Evolutionary conservation across 2,888 invertebrate species (phyloP).

Genomic region (Mythimna impura): DNA sequence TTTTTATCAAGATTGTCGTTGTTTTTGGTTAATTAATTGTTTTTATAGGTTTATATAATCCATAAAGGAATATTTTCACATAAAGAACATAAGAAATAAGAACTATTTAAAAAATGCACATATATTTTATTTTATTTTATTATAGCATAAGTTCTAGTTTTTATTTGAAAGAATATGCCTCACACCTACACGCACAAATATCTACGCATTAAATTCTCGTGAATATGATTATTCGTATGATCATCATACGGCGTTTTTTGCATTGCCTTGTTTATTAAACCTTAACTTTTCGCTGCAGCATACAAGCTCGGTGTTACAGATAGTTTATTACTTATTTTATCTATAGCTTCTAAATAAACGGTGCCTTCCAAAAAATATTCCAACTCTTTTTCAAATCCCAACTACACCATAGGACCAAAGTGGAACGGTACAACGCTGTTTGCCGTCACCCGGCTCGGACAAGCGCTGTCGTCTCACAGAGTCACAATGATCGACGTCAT

Average conservation of each 20-base stretch:
- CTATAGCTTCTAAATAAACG: background rate
- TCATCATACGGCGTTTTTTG: too few species aligned
- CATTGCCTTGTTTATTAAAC: too few species aligned
- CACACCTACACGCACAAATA: background rate
- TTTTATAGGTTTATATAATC: conserved; percentile 29
- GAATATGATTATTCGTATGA: background rate
- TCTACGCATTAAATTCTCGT: background rate
- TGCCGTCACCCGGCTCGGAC: conserved; percentile 81
- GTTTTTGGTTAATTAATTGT: background rate
- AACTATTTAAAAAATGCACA: conserved; percentile 28
- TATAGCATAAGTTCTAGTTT: background rate
- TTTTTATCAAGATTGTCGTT: conserved; percentile 9
- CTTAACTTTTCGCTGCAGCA: too few species aligned
- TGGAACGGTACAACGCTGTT: conserved; percentile 75
- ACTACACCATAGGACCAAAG: conserved; percentile 53
- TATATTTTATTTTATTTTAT: conserved; percentile 26
- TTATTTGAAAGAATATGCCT: background rate
- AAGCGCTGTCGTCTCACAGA: conserved; percentile 86
- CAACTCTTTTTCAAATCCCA: background rate
- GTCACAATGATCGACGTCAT: conserved; percentile 86
- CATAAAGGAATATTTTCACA: background rate
- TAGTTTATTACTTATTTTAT: too few species aligned
- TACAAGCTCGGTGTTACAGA: too few species aligned
- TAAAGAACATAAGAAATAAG: background rate
- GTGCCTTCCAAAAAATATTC: background rate